phyloP scores from a whole-genome alignment of 1,140 invertebrate species.

The Anadara kagoshimensis region DNA sequence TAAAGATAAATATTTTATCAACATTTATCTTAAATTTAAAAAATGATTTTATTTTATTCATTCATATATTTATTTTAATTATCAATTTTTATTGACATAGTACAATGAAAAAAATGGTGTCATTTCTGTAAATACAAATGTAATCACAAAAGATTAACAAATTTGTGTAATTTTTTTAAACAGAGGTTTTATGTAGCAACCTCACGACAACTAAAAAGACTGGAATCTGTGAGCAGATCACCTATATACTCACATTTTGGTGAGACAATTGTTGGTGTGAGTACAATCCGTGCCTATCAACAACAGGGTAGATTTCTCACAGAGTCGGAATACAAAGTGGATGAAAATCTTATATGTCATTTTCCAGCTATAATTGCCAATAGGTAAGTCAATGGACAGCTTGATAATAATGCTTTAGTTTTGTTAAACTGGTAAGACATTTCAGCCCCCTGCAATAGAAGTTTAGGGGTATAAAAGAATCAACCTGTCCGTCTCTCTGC shows the following conservation, averaged over 20 bases:
- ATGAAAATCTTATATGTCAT: constrained; percentile 76
- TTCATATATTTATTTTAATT: not conserved
- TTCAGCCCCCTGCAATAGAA: no score
- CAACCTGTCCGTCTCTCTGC: no score
- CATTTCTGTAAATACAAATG: not conserved
- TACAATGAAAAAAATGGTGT: not conserved
- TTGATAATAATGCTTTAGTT: no score
- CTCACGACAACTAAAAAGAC: constrained; percentile 93
- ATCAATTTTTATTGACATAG: not conserved
- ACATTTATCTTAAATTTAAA: no score
- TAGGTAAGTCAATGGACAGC: constrained; percentile 50
- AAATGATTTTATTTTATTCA: no score
- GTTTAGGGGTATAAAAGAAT: no score
- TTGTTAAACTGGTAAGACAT: no score
- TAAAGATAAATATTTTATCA: no score
- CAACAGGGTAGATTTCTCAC: constrained; percentile 75
- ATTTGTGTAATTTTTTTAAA: constrained; percentile 41
- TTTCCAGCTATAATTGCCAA: constrained; percentile 69
- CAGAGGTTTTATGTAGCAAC: constrained; percentile 96
- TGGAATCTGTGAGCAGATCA: constrained; percentile 97
- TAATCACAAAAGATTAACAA: no score
- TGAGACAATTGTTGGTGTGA: constrained; percentile 80
- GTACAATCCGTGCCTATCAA: constrained; percentile 69
- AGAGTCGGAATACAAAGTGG: constrained; percentile 76
- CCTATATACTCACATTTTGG: constrained; percentile 99